A percentile compares a stretch with the other conserved stretches of the same genome.
phyloP scores from a whole-genome alignment of 2,888 invertebrate genomes.

The Cryptocephalus moraei region DNA sequence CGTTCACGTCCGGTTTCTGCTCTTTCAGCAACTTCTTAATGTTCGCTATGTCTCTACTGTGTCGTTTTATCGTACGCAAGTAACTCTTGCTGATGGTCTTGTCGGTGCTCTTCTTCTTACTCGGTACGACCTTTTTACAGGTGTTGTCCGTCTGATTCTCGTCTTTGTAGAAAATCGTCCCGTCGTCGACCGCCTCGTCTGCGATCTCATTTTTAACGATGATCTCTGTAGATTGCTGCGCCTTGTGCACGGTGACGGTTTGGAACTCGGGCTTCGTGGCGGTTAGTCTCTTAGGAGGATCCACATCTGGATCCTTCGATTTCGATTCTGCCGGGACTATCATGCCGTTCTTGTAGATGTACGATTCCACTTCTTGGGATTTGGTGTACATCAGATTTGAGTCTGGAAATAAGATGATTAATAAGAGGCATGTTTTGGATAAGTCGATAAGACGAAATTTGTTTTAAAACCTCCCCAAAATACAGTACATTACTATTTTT shows the following conservation, averaged over 20 bases:
- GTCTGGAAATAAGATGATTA: constrained; percentile 10
- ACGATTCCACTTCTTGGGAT: constrained; percentile 26
- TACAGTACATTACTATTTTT: no score
- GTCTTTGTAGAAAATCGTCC: no score
- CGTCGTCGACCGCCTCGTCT: neutral
- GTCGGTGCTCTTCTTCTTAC: constrained; percentile 3
- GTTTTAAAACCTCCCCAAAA: no score
- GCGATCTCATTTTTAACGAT: constrained; percentile 1
- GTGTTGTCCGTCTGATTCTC: no score
- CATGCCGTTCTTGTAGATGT: constrained; percentile 29
- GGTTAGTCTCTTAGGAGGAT: neutral
- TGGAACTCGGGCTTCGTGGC: no score
- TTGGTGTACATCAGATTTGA: constrained; percentile 25
- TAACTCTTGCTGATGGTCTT: constrained; percentile 15
- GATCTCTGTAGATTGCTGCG: neutral
- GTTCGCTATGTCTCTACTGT: constrained; percentile 29
- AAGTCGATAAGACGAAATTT: no score
- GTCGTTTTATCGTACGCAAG: constrained; percentile 27
- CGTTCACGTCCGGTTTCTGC: constrained; percentile 19
- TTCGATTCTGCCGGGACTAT: constrained; percentile 21
- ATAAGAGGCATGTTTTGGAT: no score
- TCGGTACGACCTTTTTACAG: neutral
- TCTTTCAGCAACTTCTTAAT: constrained; percentile 27
- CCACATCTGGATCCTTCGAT: neutral
- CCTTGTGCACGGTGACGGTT: no score